Conservation (phyloP, 2,888 invertebrate genomes). For the Belgica antarctica region DNA sequence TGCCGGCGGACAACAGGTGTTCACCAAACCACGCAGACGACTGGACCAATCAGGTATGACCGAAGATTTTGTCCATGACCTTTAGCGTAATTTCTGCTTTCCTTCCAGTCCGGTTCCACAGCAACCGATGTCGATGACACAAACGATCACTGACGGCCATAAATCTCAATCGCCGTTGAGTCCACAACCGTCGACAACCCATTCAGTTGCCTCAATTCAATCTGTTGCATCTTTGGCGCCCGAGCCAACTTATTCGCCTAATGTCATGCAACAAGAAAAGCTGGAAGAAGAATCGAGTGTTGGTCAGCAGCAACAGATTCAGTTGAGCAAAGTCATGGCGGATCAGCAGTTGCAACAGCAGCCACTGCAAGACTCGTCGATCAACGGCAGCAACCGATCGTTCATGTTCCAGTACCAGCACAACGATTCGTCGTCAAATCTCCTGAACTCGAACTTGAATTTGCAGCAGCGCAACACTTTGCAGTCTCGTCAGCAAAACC, state of each 20-base stretch:
- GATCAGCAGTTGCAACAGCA: slow-evolving; percentile 47
- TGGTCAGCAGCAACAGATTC: not conserved
- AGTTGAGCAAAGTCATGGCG: slow-evolving; percentile 21
- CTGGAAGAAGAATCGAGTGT: slow-evolving; percentile 45
- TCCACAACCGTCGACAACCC: slow-evolving; percentile 37
- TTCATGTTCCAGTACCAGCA: slow-evolving; percentile 44
- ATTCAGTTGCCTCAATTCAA: slow-evolving; percentile 39
- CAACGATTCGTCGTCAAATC: slow-evolving; percentile 39
- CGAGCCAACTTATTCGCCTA: slow-evolving; percentile 30
- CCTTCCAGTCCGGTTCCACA: slow-evolving; percentile 52
- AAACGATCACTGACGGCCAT: slow-evolving; percentile 16
- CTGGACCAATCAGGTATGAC: slow-evolving; percentile 51
- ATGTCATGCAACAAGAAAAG: slow-evolving; percentile 38
- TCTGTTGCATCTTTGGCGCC: slow-evolving; percentile 34
- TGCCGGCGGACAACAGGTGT: slow-evolving; percentile 55
- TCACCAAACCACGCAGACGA: slow-evolving; percentile 55
- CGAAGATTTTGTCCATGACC: not conserved
- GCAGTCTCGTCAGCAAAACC: slow-evolving; percentile 45
- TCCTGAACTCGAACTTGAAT: slow-evolving; percentile 35
- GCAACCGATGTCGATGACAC: slow-evolving; percentile 46
- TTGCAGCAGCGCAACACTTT: slow-evolving; percentile 42
- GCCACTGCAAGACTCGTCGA: slow-evolving; percentile 48
- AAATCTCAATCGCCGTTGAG: slow-evolving; percentile 36
- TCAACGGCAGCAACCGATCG: slow-evolving; percentile 42
- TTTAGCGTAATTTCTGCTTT: not conserved